Conservation (phyloP, 2,888 invertebrate species). For the Andrena bicolor region DNA sequence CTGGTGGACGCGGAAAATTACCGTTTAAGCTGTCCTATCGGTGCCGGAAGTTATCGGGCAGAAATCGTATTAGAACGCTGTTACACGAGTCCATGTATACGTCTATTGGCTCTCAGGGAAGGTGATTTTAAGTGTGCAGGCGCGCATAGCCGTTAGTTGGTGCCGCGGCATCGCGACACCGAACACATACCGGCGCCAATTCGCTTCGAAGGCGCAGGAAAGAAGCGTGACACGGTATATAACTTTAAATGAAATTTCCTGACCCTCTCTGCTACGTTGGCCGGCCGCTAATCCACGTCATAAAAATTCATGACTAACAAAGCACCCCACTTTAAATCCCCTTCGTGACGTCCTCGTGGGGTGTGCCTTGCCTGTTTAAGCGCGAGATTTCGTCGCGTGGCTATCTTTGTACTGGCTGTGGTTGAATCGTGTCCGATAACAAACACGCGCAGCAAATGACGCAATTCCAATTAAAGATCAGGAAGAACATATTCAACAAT, state of each 20-base stretch:
- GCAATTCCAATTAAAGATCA: not conserved
- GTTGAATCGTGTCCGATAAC: no score
- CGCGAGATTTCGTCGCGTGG: no score
- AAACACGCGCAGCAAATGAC: no score
- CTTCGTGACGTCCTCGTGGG: constrained; percentile 25
- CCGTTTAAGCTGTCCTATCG: constrained; percentile 4
- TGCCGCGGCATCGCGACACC: not conserved
- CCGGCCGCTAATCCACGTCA: constrained; percentile 46
- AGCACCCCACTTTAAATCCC: constrained; percentile 1
- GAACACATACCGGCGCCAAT: not conserved
- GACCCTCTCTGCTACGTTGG: not conserved
- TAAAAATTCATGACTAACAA: constrained; percentile 53
- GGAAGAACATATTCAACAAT: not conserved
- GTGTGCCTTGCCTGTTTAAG: constrained; percentile 2
- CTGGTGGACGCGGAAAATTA: constrained; percentile 11
- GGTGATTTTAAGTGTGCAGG: not conserved
- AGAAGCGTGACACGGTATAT: constrained; percentile 52
- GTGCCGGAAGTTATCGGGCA: constrained; percentile 7
- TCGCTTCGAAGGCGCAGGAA: constrained; percentile 35
- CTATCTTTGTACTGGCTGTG: no score
- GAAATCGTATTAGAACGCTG: constrained; percentile 25
- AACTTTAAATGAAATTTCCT: constrained; percentile 58
- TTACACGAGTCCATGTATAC: not conserved
- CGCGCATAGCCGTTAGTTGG: not conserved
- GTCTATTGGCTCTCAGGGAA: constrained; percentile 13